Percentiles rank a stretch among this genome's conserved stretches.
These are phyloP conservation scores for Heliconius melpomene DNA, from an alignment of 1,140 invertebrate species.

Conservation along the genomic window DNA sequence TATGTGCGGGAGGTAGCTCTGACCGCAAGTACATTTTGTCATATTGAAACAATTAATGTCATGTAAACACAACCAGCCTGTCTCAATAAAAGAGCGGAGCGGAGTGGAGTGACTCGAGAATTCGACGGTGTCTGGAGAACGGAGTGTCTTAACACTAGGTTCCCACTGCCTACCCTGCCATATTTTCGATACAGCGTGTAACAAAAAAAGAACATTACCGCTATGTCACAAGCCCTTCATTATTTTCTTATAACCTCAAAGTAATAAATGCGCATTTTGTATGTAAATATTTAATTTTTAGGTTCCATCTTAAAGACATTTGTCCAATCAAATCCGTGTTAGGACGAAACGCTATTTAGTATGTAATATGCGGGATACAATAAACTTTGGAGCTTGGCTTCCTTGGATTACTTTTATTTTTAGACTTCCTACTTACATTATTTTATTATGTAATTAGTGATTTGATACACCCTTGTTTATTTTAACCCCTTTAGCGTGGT, in stretches of 20 bases:
- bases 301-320: neutral
- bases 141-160: neutral
- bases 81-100: too few relatives aligned
- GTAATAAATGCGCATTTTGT: neutral
- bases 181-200: neutral
- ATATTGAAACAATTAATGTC: too few relatives aligned
- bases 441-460: too few relatives aligned
- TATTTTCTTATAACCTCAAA: neutral
- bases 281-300: slow-evolving; percentile 7
- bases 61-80: too few relatives aligned
- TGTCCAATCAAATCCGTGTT: neutral
- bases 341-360: neutral
- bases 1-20: too few relatives aligned
- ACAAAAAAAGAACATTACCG: neutral
- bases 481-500: too few relatives aligned
- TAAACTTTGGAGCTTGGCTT: neutral
- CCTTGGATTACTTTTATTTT: neutral
- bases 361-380: slow-evolving; percentile 1
- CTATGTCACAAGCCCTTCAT: neutral
- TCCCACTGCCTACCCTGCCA: neutral
- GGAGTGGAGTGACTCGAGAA: too few relatives aligned
- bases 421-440: neutral
- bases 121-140: too few relatives aligned
- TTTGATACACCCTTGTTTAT: too few relatives aligned
- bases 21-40: too few relatives aligned